Conservation (phyloP, 2,113 vertebrate species). For the Scomber japonicus region DNA sequence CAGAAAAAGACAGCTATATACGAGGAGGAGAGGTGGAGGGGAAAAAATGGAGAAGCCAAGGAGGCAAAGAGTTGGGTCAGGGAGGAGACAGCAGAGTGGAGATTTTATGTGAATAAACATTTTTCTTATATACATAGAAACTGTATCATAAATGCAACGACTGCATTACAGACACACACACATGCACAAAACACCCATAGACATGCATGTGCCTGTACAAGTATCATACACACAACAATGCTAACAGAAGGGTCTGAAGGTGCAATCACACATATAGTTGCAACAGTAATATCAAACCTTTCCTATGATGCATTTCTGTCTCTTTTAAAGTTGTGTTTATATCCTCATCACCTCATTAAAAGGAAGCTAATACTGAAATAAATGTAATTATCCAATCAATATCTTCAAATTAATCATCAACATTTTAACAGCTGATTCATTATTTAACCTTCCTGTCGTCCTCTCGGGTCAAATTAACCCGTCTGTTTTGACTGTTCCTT, state of each 20-base stretch:
- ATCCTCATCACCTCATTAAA: background rate
- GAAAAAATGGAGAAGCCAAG: conserved; percentile 49
- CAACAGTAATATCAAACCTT: background rate
- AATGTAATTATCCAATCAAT: background rate
- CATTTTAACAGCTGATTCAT: too few relatives aligned
- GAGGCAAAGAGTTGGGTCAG: conserved; percentile 34
- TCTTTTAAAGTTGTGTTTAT: background rate
- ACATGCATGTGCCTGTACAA: conserved; percentile 55
- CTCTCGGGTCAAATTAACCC: too few relatives aligned
- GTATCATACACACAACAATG: conserved; percentile 3
- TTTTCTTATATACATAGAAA: background rate
- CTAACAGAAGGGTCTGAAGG: conserved; percentile 36
- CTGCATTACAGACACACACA: background rate
- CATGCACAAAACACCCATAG: conserved; percentile 43
- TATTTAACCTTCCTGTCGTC: too few relatives aligned
- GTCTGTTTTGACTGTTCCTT: too few relatives aligned
- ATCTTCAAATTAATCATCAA: background rate
- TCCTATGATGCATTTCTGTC: background rate
- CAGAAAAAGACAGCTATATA: conserved; percentile 94
- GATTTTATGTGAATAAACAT: conserved; percentile 15
- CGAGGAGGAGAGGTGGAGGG: conserved; percentile 62
- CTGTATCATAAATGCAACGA: conserved; percentile 19
- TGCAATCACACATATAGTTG: conserved; percentile 43
- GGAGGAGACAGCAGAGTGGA: conserved; percentile 39
- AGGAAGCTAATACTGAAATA: background rate